These are phyloP conservation scores for Diorhabda elongata DNA, from an alignment of 1,140 invertebrate species.

Conservation along the genomic window DNA sequence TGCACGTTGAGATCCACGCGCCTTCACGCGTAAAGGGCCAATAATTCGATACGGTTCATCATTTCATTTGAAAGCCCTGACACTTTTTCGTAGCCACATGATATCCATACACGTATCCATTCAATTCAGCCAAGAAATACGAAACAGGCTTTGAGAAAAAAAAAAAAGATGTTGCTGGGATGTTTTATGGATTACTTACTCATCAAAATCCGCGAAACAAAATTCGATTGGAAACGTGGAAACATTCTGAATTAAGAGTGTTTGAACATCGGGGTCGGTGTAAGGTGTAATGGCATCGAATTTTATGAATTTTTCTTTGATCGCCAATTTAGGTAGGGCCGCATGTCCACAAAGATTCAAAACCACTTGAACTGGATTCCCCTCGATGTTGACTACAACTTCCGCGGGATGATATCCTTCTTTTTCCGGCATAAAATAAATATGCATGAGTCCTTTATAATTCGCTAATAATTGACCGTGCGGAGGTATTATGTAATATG, in stretches of 20 bases:
- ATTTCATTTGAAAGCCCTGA: too few species aligned
- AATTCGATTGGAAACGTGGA: slow-evolving; percentile 45
- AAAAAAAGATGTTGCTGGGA: too few species aligned
- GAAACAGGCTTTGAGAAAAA: too few species aligned
- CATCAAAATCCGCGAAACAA: slow-evolving; percentile 49
- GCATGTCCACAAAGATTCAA: slow-evolving; percentile 44
- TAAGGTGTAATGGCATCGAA: slow-evolving; percentile 47
- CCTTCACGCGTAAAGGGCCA: too few species aligned
- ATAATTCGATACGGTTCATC: too few species aligned
- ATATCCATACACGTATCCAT: too few species aligned
- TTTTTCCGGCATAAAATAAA: slow-evolving; percentile 37
- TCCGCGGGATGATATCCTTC: slow-evolving; percentile 30
- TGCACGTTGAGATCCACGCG: too few species aligned
- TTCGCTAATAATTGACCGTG: slow-evolving; percentile 34
- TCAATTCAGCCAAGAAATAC: too few species aligned
- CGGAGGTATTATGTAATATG: slow-evolving; percentile 25
- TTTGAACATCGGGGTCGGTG: slow-evolving; percentile 29
- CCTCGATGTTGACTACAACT: slow-evolving; percentile 40
- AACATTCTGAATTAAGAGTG: slow-evolving; percentile 46
- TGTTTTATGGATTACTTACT: slow-evolving; percentile 36
- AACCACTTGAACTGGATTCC: slow-evolving; percentile 33
- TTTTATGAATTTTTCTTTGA: slow-evolving; percentile 37
- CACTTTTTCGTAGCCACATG: too few species aligned
- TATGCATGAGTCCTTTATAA: slow-evolving; percentile 23
- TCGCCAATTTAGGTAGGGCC: slow-evolving; percentile 41